A percentile compares a stretch with the other conserved stretches of the same genome.
Conservation (phyloP, 2,113 vertebrate genomes). For the Myanophis thanlyinensis region DNA sequence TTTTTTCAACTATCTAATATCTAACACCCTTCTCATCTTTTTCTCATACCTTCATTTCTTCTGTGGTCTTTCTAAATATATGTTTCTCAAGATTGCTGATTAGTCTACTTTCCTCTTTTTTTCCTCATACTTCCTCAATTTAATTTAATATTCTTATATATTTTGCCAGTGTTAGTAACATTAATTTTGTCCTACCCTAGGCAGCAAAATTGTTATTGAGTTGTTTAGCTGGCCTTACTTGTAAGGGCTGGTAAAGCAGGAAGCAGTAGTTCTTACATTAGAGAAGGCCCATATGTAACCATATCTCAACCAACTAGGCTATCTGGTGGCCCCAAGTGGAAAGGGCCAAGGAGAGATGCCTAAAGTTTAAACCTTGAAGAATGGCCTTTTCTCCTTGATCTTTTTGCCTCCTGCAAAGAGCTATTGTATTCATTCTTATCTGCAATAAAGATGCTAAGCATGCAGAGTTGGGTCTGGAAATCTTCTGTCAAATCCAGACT, state of each 20-base stretch:
- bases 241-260: neutral
- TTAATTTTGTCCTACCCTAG: neutral
- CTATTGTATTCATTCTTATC: neutral
- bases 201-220: neutral
- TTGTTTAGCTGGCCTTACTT: neutral
- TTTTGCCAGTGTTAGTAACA: neutral
- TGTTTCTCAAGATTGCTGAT: neutral
- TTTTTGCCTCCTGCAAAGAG: neutral
- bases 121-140: neutral
- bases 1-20: neutral
- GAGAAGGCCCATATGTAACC: neutral
- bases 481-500: neutral
- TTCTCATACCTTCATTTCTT: neutral
- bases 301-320: neutral
- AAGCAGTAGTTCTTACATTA: neutral
- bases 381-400: neutral
- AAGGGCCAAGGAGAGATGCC: neutral
- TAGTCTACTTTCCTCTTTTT: neutral
- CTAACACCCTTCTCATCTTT: neutral
- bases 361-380: neutral
- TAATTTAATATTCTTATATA: neutral
- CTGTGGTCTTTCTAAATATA: neutral
- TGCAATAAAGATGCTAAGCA: neutral
- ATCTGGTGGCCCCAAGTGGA: neutral
- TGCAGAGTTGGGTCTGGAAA: neutral